Base-by-base conservation (phyloP, 2,113 vertebrate genomes). In the Chaetodon trifascialis region DNA sequence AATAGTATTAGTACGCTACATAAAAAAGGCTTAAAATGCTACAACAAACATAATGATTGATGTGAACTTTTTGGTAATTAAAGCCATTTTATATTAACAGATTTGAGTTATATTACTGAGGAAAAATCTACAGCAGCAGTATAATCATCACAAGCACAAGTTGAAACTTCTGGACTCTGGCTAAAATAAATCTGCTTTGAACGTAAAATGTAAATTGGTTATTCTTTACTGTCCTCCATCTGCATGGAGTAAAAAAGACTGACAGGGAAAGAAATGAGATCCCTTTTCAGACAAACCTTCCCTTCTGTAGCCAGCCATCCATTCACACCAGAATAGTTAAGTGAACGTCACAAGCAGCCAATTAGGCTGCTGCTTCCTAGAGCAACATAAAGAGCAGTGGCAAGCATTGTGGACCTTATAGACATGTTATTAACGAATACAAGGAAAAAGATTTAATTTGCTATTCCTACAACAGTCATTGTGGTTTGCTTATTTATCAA, bases 241-340 rank as follows among this genome's bases (percentile, higher is more conserved):
- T 78, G 14, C 25, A 19, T 11, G 11, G 17, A 42, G 15, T 49
- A 7, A 69, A 42, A 4, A 1, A 40, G 49, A 23, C 42, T 59
- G 44, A 69, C 14, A 19, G 42, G 21, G n/a, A 7, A 10, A 51
- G 4, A 64, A 55, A 54, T 5, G 2, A 44, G 38, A 54, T 44
- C 54, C 70, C 36, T 71, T 16, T 42, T 21, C 30, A 40, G 5
- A 66, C 10, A 60, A 63, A 69, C 42, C 36, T 11, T n/a, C 15
- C n/a, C 21, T 23, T 19, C 4, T 44, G 36, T 4, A 0, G 14
- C 11, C 0, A 0, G 14, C 11, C 0, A 8, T 46, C 30, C 14
- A 46, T 58, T 83, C 15, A 54, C 68, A 70, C 34, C 55, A 54
- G 19, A 63, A 46, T 58, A 78, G 10, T 10, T 65, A 65, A 71